Base-by-base conservation (phyloP, 2,113 vertebrate species). In the Ochotona curzoniae region DNA sequence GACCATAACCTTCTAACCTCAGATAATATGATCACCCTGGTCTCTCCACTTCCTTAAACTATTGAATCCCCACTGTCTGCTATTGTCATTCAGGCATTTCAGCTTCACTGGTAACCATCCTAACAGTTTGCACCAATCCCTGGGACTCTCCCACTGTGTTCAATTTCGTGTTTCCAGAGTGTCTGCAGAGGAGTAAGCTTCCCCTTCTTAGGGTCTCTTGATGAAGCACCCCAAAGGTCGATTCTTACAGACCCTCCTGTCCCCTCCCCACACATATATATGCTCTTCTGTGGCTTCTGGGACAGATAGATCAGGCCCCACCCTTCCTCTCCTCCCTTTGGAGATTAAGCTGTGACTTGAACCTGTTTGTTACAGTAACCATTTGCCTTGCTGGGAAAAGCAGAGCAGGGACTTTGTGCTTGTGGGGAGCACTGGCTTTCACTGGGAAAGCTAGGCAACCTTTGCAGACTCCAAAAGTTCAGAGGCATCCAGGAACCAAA, bases 1-100 rank as follows among this genome's bases (percentile, higher is more conserved):
- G 30, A 61, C 69, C 14, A 63, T 76, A 70, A 38, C 76, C 30
- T n/a, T 86, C 30, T 38, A 1, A 30, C 26, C 14, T 91, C 78
- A 49, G 20, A 13, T 60, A 73, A 32, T 61, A 21, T 67, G 69
- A 26, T 14, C 44, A 8, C 21, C 66, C 7, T 30, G 82, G 30
- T 35, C 61, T 35, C 1, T 17, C 38, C 11, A 69, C 61, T 54
- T 51, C n/a, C 28, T n/a, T 87, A 6, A 47, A 23, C 25, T 57
- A 57, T 81, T 74, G 35, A 81, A 75, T n/a, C 49, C 26, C 38
- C 38, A 20, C 26, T 63, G 3, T 75, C 20, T 51, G 26, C 18
- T 54, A 25, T 71, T 70, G 66, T 54, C 20, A 69, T 61, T 87
- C 26, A 54, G 30, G 49, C n/a, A 81, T 94, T 94, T 94, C 60